Evolutionary conservation across 2,113 vertebrate species (phyloP).

Genomic region (Talpa occidentalis): DNA sequence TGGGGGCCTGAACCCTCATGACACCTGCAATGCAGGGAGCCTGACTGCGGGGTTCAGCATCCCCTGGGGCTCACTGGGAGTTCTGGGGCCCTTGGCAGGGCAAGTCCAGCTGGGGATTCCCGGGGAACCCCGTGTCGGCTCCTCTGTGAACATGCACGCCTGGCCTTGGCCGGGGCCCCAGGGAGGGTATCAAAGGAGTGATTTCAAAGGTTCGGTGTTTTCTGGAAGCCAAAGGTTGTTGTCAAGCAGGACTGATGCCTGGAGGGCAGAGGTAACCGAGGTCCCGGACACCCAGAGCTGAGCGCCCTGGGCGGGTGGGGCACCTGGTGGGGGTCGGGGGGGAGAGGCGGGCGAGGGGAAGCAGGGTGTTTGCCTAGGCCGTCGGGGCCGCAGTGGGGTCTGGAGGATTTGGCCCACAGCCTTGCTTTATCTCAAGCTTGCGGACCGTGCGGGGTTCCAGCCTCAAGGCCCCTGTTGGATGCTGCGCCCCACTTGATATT

Average conservation of each 20-base stretch:
- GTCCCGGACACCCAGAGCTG: neutral
- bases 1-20: too few relatives aligned
- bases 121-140: accelerated
- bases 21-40: too few relatives aligned
- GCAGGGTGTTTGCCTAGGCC: too few relatives aligned
- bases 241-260: neutral
- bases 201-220: constrained; percentile 32
- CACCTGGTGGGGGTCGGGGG: too few relatives aligned
- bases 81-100: neutral
- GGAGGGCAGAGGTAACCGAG: neutral
- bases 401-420: neutral
- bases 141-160: too few relatives aligned
- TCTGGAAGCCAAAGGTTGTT: neutral
- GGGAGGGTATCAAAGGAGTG: neutral
- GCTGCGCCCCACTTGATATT: neutral
- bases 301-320: neutral
- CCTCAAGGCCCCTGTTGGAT: neutral
- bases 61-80: accelerated
- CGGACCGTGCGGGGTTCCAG: neutral
- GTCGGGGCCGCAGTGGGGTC: accelerated
- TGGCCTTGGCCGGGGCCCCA: neutral
- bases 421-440: neutral
- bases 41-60: neutral
- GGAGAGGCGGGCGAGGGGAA: neutral
- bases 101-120: neutral